These are phyloP conservation scores for Rosalia funebris DNA, from an alignment of 2,888 invertebrate species.

Conservation along the genomic window DNA sequence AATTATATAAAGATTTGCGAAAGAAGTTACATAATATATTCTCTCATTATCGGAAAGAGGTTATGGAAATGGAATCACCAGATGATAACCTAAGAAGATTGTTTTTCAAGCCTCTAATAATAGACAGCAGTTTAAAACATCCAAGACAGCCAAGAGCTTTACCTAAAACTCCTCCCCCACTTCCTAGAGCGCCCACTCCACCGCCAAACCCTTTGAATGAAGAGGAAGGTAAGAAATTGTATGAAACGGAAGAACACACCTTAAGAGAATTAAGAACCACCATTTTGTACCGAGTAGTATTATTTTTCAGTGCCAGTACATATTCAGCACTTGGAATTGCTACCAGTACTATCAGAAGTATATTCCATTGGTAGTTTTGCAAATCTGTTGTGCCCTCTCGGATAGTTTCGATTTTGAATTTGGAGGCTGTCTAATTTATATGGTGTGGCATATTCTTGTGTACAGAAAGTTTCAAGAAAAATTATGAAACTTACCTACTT, in stretches of 20 bases:
- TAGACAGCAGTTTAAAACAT: conserved; percentile 66
- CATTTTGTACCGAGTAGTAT: no score
- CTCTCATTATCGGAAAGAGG: conserved; percentile 76
- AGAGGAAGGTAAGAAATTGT: conserved; percentile 64
- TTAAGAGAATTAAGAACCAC: conserved; percentile 83
- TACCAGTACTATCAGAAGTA: no score
- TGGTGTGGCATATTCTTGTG: no score
- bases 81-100: conserved; percentile 71
- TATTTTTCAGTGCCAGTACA: no score
- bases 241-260: conserved; percentile 82
- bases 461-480: no score
- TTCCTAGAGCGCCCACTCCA: conserved; percentile 74
- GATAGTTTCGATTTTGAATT: no score
- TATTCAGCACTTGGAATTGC: no score
- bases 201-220: conserved; percentile 70
- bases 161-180: conserved; percentile 68
- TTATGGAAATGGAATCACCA: conserved; percentile 74
- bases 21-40: conserved; percentile 63
- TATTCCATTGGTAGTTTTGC: no score
- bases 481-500: no score
- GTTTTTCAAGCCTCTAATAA: conserved; percentile 78
- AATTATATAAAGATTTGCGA: conserved; percentile 67
- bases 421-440: no score
- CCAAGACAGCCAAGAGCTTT: conserved; percentile 49
- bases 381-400: no score